Evolutionary conservation across 1,140 invertebrate genomes (phyloP).

Genomic region (Campoletis sonorensis): DNA sequence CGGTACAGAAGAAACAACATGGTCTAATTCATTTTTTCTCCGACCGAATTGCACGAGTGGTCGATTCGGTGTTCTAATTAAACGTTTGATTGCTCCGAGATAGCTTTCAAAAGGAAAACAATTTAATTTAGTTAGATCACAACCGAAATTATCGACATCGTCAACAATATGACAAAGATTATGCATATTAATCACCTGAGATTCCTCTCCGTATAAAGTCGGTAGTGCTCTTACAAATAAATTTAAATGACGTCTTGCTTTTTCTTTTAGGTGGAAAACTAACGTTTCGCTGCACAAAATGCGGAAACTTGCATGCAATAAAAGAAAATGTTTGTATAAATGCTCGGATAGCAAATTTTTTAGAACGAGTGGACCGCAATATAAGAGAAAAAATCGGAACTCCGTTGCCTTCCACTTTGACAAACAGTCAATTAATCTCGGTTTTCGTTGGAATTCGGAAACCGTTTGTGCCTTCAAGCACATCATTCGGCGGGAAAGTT

Average conservation of each 20-base stretch:
- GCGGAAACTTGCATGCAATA: constrained; percentile 41
- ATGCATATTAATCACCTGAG: constrained; percentile 45
- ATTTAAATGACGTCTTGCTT: constrained; percentile 11
- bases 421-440: constrained; percentile 22
- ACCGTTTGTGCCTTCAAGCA: constrained; percentile 21
- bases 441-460: constrained; percentile 42
- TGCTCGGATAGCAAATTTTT: constrained; percentile 26
- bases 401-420: constrained; percentile 42
- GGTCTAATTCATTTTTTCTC: constrained; percentile 23
- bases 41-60: constrained; percentile 41
- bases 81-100: constrained; percentile 34
- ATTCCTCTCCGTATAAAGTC: constrained; percentile 35
- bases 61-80: constrained; percentile 28
- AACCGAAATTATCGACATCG: constrained; percentile 31
- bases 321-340: constrained; percentile 47
- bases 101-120: constrained; percentile 47
- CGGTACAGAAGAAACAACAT: not conserved
- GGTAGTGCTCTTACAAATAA: constrained; percentile 25
- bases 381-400: constrained; percentile 32
- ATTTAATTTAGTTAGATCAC: constrained; percentile 16
- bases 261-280: not conserved
- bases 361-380: constrained; percentile 29
- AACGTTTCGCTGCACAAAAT: constrained; percentile 32
- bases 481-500: constrained; percentile 34
- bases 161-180: constrained; percentile 43